phyloP scores from a whole-genome alignment of 2,797 vertebrate species.

The Coreius guichenoti region DNA sequence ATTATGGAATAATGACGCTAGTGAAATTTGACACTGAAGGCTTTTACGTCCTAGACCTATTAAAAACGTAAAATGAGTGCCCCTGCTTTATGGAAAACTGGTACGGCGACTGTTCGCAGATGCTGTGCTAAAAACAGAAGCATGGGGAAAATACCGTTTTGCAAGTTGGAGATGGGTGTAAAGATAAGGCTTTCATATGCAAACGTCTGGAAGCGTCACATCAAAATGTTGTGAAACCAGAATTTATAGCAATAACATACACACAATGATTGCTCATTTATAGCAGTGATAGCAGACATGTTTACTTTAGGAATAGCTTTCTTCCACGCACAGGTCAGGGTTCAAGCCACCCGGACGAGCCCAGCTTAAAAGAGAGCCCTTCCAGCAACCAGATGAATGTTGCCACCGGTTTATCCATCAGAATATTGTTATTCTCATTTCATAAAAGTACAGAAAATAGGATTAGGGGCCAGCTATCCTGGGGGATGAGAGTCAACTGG shows the following conservation, averaged over 20 bases:
- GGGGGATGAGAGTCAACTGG: conserved; percentile 55
- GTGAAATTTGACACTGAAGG: conserved; percentile 63
- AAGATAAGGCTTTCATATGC: conserved; percentile 44
- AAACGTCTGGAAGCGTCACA: conserved; percentile 12
- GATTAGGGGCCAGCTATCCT: conserved; percentile 63
- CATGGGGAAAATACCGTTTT: not conserved
- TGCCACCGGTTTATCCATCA: conserved; percentile 56
- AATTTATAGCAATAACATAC: not conserved
- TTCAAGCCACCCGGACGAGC: conserved; percentile 56
- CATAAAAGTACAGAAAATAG: conserved; percentile 57
- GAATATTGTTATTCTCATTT: conserved; percentile 58
- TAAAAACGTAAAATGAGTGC: conserved; percentile 38
- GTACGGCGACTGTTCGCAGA: conserved; percentile 5
- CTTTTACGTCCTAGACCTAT: conserved; percentile 55
- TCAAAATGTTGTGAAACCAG: conserved; percentile 42
- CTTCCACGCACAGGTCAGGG: conserved; percentile 51
- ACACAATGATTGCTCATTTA: not conserved
- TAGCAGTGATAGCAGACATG: not conserved
- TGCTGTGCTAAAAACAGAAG: not conserved
- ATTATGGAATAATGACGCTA: conserved; percentile 67
- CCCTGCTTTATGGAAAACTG: conserved; percentile 30
- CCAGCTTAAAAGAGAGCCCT: conserved; percentile 61
- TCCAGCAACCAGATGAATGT: conserved; percentile 60
- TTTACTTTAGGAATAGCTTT: conserved; percentile 28
- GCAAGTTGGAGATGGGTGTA: conserved; percentile 26